phyloP scores from a whole-genome alignment of 2,113 vertebrate species.

The Spea multiplicata region DNA sequence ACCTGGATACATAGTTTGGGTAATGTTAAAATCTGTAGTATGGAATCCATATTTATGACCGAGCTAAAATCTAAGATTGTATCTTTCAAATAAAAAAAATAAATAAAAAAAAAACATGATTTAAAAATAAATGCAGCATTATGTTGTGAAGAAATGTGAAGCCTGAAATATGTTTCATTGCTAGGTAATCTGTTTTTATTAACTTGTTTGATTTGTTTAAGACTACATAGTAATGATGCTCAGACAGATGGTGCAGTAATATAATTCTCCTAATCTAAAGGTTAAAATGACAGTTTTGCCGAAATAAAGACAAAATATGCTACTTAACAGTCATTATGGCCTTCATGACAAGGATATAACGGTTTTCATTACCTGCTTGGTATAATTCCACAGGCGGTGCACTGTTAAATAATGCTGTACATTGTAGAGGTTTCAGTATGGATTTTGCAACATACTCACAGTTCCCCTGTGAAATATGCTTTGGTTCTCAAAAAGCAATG shows the following conservation, averaged over 20 bases:
- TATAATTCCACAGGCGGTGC: constrained; percentile 40
- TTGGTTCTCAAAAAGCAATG: too few species aligned
- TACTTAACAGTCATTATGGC: constrained; percentile 48
- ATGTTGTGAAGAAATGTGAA: constrained; percentile 27
- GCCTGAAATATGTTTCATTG: constrained; percentile 37
- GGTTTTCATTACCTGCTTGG: constrained; percentile 35
- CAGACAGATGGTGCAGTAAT: constrained; percentile 44
- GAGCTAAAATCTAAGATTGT: too few species aligned
- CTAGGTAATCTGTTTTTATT: constrained; percentile 47
- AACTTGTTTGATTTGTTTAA: constrained; percentile 49
- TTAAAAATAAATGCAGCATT: constrained; percentile 8
- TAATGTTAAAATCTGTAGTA: too few species aligned
- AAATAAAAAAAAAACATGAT: background rate
- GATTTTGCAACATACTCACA: background rate
- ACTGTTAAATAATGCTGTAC: constrained; percentile 34
- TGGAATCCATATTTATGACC: too few species aligned
- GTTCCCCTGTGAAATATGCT: background rate
- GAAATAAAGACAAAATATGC: constrained; percentile 50
- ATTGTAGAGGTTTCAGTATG: constrained; percentile 18
- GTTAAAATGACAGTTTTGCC: constrained; percentile 50
- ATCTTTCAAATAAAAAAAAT: too few species aligned
- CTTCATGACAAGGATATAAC: constrained; percentile 46
- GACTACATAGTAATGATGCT: constrained; percentile 42
- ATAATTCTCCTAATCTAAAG: constrained; percentile 51
- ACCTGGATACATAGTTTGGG: too few species aligned